Evolutionary conservation across 2,113 vertebrate species (phyloP), one percentile per base, ranked within the genome.

Genomic region (Gallinago undulata): DNA sequence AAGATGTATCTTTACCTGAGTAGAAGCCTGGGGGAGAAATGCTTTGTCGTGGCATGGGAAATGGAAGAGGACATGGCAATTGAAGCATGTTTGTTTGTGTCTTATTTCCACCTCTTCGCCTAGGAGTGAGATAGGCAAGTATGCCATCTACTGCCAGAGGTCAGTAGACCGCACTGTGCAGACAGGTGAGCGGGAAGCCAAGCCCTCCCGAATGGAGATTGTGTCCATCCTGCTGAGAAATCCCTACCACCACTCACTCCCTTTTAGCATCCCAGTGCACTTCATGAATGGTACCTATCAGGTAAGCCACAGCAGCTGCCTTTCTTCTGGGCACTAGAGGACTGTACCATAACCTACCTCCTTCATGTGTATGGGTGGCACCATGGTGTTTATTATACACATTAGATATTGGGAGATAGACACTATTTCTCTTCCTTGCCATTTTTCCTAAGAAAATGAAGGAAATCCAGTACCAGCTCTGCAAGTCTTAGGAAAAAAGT

Each of bases 181-280:
- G 95, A 98, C 98, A 8, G 98, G 99, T 4, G 99, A 99, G 91
- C 96, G 99, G 31, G 98, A 99, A 93, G 98, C 99, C 91, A 99
- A 97, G 94, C 99, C 99, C 10, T 99, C 99, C 7, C 98, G 99
- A 0, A 99, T 99, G 99, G 99, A 99, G 97, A 98, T 99, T 17
- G 97, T 99, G 66, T 99, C 99, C 91, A 99, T 99, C 97, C 97
- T 99, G 87, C 97, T 99, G 96, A 98, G 99, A 81, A 99, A 99
- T 97, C 99, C 99, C 13, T 99, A 98, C 95, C 99, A 99, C 95
- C 99, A 99, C 78, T 99, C 99, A 0, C 97, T 99, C 69, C 99
- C 99, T 13, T 99, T 99, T 97, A 99, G 99, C 97, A 99, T 99
- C 96, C 99, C 99, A 3, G 99, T 99, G 50, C 99, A 99, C 97